Base-by-base conservation (phyloP, 2,888 invertebrate genomes). In the Dendrolimus pini region DNA sequence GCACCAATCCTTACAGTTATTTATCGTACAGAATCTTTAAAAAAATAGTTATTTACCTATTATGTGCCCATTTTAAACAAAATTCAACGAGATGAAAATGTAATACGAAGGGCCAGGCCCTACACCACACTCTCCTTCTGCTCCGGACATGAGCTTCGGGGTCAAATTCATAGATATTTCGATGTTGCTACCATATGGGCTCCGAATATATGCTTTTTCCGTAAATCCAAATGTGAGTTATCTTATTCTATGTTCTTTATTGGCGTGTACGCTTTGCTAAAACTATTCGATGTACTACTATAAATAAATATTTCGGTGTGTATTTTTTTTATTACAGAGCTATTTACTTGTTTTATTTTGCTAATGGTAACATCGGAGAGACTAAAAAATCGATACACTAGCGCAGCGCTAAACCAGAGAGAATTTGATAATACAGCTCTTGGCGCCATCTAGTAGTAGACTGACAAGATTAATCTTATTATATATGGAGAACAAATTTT, bases 81-180 rank as follows among this genome's bases (percentile, higher is more conserved):
- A 80, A 78, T 84, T 80, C 75, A 78, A 80, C 80, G 75, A 78
- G 81, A 82, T 82, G 85, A 85, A 86, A 81, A 86, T 77, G 76
- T 84, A 86, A 89, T 85, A 82, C 82, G 83, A 85, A 87, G 87
- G 89, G 89, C 89, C 85, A 78, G 78, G 89, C 89, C 90, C 89
- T 88, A 84, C 87, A 85, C 85, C 82, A 78, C 87, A 85, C 86
- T 83, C 84, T 79, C 82, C 82, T 83, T 83, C 84, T 85, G 85
- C 85, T 87, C 84, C 81, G 87, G 83, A 89, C 87, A 89, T 86
- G 85, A 89, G 89, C 89, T 86, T 87, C 89, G 91, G 89, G 91
- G 91, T 91, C 91, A 91, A 90, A 89, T 80, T 89, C 90, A 89
- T 89, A 90, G 90, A 91, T 85, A 85, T 77, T 71, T 72, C 65